These are phyloP conservation scores for Dasyprocta punctata DNA, from an alignment of 2,113 vertebrate species.

Conservation along the genomic window DNA sequence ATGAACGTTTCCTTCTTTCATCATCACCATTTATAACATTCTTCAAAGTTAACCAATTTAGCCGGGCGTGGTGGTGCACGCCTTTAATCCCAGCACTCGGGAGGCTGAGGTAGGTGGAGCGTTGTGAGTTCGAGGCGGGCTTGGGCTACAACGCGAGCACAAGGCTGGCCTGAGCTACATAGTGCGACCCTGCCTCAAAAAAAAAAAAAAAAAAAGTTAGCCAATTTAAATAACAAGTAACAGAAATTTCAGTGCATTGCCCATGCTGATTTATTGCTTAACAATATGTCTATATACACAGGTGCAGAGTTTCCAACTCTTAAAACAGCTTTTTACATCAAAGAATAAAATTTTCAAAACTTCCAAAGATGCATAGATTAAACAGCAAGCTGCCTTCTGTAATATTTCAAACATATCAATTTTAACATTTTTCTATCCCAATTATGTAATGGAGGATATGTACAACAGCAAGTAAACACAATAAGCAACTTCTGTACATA, in stretches of 20 bases:
- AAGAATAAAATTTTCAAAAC: conserved; percentile 85
- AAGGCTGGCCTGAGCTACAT: too few relatives aligned
- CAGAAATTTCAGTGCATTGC: conserved; percentile 85
- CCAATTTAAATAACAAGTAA: conserved; percentile 74
- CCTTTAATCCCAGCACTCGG: too few relatives aligned
- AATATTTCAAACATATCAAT: conserved; percentile 83
- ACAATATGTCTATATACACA: conserved; percentile 84
- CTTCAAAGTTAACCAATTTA: conserved; percentile 20
- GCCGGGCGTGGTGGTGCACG: too few relatives aligned
- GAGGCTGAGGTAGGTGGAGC: too few relatives aligned
- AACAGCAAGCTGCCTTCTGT: conserved; percentile 88
- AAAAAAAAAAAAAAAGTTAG: too few relatives aligned
- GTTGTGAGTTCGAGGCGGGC: too few relatives aligned
- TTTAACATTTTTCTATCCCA: conserved; percentile 69
- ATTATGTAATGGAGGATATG: conserved; percentile 55
- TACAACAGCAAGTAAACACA: neutral
- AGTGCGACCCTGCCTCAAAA: too few relatives aligned
- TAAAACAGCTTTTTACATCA: conserved; percentile 85
- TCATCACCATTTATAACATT: neutral
- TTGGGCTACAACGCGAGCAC: too few relatives aligned
- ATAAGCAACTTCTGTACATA: neutral
- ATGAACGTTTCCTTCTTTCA: neutral
- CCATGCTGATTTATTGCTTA: conserved; percentile 90
- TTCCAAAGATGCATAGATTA: conserved; percentile 90
- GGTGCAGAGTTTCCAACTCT: conserved; percentile 88